A percentile compares a stretch with the other conserved stretches of the same genome.
phyloP scores from a whole-genome alignment of 2,797 vertebrate genomes.

The Botia almorhae region DNA sequence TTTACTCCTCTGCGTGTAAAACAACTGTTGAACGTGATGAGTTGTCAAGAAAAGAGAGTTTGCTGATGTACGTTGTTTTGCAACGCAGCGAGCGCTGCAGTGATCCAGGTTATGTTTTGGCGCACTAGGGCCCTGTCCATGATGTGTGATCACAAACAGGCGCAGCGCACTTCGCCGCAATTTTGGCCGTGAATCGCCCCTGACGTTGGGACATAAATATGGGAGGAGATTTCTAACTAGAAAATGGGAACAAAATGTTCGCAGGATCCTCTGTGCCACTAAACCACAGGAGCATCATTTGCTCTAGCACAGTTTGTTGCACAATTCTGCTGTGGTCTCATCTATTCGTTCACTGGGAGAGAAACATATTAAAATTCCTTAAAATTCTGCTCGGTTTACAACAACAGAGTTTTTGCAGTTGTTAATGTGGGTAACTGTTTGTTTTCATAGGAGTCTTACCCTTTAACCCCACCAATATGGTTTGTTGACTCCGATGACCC shows the following conservation, averaged over 20 bases:
- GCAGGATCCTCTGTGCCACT: neutral
- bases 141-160: conserved; percentile 7
- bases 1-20: too few species aligned
- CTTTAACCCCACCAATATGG: conserved; percentile 96
- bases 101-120: neutral
- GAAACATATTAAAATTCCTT: neutral
- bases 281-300: neutral
- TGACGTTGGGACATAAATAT: neutral
- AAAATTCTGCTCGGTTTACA: neutral
- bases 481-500: conserved; percentile 99
- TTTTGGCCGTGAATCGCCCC: neutral
- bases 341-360: neutral
- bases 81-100: neutral
- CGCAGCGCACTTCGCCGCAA: neutral
- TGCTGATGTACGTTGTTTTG: neutral
- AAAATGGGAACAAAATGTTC: conserved; percentile 39
- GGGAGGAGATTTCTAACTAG: conserved; percentile 28
- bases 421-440: neutral
- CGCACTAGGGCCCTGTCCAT: neutral
- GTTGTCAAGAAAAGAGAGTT: neutral
- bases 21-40: too few species aligned
- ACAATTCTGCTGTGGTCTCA: neutral
- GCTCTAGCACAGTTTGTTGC: neutral
- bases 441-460: conserved; percentile 90
- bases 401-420: neutral